phyloP scores from a whole-genome alignment of 1,140 invertebrate genomes.

The Homarus americanus region DNA sequence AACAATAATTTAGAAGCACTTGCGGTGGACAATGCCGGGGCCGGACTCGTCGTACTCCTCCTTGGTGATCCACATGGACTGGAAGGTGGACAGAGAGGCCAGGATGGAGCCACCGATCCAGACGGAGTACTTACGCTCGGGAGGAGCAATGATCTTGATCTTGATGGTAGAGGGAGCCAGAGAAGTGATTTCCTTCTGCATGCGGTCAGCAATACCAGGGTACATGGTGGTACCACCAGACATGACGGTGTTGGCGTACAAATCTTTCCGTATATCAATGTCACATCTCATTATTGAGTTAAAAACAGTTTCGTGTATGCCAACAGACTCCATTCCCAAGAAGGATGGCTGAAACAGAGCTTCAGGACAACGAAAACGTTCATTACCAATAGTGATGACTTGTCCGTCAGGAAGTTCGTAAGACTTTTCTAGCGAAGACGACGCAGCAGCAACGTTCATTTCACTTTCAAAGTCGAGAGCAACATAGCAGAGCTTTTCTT shows the following conservation, averaged over 20 bases:
- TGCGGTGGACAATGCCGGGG: constrained; percentile 67
- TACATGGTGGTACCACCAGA: constrained; percentile 84
- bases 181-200: constrained; percentile 87
- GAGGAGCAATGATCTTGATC: constrained; percentile 85
- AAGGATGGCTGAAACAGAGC: background rate
- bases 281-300: background rate
- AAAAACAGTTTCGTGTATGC: background rate
- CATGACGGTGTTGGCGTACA: constrained; percentile 74
- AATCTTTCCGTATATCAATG: background rate
- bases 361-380: constrained; percentile 1
- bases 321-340: background rate
- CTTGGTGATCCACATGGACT: constrained; percentile 71
- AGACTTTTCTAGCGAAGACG: background rate
- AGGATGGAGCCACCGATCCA: constrained; percentile 72
- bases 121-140: constrained; percentile 69
- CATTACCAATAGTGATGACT: background rate
- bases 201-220: constrained; percentile 82
- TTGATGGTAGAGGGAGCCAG: constrained; percentile 92
- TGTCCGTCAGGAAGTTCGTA: constrained; percentile 1
- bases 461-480: background rate
- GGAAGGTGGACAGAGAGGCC: constrained; percentile 70
- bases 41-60: constrained; percentile 70
- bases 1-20: constrained; percentile 52
- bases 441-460: background rate
- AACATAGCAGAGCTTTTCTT: background rate